Evolutionary conservation across 2,797 vertebrate genomes (phyloP).

Genomic region (Crocodylus rhombifer): DNA sequence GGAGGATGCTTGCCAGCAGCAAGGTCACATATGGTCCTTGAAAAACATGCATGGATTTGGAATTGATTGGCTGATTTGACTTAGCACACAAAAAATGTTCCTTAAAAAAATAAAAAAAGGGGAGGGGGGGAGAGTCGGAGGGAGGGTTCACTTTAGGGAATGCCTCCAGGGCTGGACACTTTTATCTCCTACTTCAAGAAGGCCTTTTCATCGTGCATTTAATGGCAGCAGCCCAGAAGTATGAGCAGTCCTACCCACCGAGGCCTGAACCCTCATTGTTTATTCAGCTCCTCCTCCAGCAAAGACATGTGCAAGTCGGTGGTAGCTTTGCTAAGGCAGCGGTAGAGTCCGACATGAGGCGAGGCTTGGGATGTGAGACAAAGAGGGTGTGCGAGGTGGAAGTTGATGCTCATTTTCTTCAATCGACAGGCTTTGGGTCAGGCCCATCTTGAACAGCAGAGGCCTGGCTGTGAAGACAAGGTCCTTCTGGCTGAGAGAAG

Average conservation of each 20-base stretch:
- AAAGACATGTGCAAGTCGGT: rapidly evolving
- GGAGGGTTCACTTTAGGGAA: neutral
- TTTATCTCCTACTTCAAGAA: neutral
- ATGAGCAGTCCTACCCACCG: neutral
- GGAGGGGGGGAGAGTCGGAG: too few relatives aligned
- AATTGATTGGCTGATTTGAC: too few relatives aligned
- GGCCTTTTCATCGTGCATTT: neutral
- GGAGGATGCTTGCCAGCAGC: too few relatives aligned
- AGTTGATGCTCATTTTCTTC: rapidly evolving
- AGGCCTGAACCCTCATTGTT: neutral
- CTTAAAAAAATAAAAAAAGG: too few relatives aligned
- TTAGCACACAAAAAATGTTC: too few relatives aligned
- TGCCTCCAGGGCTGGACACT: neutral
- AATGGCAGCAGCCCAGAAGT: neutral
- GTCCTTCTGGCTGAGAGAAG: neutral
- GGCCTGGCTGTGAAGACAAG: rapidly evolving
- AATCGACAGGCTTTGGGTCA: neutral
- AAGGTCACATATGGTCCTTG: too few relatives aligned
- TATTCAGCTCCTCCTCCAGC: neutral
- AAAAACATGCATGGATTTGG: too few relatives aligned
- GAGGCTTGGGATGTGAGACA: rapidly evolving
- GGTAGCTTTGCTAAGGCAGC: rapidly evolving
- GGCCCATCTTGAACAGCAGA: neutral
- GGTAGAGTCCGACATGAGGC: too few relatives aligned
- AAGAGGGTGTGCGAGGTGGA: neutral